Conservation (phyloP, 2,888 invertebrate species). For the Drosophila borealis region DNA sequence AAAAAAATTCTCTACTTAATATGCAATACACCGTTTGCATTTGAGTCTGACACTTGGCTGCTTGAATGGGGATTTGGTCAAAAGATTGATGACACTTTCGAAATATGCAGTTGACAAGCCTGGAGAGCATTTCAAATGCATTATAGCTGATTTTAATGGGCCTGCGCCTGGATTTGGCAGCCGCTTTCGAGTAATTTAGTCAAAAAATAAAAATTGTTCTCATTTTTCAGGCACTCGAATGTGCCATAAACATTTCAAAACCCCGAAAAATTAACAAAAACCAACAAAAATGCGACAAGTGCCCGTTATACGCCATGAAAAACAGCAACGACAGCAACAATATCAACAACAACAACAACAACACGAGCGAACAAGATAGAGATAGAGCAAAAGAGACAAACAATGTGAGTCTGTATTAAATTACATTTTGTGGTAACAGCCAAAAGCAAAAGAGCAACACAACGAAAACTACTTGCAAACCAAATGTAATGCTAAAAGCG, state of each 20-base stretch:
- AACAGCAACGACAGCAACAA: slow-evolving; percentile 9
- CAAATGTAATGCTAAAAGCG: slow-evolving; percentile 28
- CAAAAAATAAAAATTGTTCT: slow-evolving; percentile 9
- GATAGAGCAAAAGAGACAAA: not conserved
- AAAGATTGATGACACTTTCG: not conserved
- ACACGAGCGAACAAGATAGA: not conserved
- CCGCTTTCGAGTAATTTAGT: slow-evolving; percentile 24
- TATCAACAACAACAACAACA: slow-evolving; percentile 3
- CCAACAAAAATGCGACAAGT: slow-evolving; percentile 37
- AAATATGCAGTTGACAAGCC: not conserved
- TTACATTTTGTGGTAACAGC: slow-evolving; percentile 36
- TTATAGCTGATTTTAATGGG: slow-evolving; percentile 27
- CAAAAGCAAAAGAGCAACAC: slow-evolving; percentile 21
- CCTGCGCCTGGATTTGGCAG: slow-evolving; percentile 21
- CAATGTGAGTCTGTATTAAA: slow-evolving; percentile 21
- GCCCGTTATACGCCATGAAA: slow-evolving; percentile 23
- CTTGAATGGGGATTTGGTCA: not conserved
- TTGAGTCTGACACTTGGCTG: no score
- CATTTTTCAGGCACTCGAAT: slow-evolving; percentile 35
- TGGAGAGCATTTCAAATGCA: slow-evolving; percentile 2
- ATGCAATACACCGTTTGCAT: no score
- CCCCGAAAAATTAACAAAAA: slow-evolving; percentile 34
- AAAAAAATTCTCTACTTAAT: no score
- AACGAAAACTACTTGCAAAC: slow-evolving; percentile 33
- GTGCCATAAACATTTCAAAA: slow-evolving; percentile 44